These are phyloP conservation scores for Crotophaga sulcirostris DNA, from an alignment of 2,113 vertebrate genomes.

Conservation along the genomic window DNA sequence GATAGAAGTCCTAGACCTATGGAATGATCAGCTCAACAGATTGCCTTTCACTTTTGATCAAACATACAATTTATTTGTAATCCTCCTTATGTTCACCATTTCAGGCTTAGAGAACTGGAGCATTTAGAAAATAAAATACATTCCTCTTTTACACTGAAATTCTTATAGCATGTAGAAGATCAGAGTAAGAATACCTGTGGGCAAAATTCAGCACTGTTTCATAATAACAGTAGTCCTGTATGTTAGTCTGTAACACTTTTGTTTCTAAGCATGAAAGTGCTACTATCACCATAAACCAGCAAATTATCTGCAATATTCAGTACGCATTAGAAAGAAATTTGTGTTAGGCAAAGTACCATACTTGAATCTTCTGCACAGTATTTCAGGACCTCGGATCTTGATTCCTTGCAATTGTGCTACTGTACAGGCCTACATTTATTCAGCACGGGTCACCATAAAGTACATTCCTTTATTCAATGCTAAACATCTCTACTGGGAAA, in stretches of 20 bases:
- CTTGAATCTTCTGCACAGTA: neutral
- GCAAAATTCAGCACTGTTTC: neutral
- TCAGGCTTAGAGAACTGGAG: neutral
- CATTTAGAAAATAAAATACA: neutral
- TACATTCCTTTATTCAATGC: neutral
- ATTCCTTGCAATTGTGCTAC: neutral
- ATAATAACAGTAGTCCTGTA: neutral
- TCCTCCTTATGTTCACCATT: neutral
- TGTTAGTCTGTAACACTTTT: neutral
- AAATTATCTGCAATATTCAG: neutral
- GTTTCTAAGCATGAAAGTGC: neutral
- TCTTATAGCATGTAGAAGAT: neutral
- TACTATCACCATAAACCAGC: neutral
- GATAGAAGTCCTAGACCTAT: neutral
- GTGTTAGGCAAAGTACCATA: neutral
- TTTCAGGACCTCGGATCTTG: neutral
- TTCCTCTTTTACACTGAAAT: neutral
- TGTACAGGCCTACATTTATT: neutral
- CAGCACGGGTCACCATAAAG: neutral
- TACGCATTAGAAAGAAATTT: neutral
- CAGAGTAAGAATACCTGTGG: neutral
- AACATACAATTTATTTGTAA: neutral
- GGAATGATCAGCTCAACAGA: neutral
- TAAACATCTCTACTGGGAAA: neutral
- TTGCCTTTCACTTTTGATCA: neutral